Evolutionary conservation across 2,113 vertebrate species (phyloP), one percentile per base, ranked within the genome.

Genomic region (Galbula dea): DNA sequence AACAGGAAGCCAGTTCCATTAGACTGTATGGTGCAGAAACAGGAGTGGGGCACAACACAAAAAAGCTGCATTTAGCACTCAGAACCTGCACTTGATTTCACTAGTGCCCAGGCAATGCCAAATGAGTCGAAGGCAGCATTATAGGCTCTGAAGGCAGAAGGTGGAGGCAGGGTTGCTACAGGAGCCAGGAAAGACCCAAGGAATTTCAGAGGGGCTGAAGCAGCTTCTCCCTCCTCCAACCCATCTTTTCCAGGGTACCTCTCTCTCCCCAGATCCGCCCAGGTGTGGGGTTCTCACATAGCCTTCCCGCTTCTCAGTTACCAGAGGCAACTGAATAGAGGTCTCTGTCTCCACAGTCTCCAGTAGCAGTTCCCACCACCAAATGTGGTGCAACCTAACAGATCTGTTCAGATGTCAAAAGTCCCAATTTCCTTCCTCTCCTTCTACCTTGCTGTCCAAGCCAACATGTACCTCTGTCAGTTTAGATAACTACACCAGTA

Each of bases 281-380:
- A 0, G 3, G 1, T 26, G 8, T 26, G 21, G 22, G 15, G 17
- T 15, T 76, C 24, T 63, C 39, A 51, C 2, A 0, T 0, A 80
- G 29, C 12, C 41, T 48, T 21, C 39, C 12, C 27, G 54, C 9
- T 62, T 46, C 57, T 37, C n/a, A 30, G 41, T 12, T 74, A n/a
- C 72, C 67, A 68, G 20, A 79, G 7, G 21, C 27, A 39, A 58
- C 13, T 21, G 20, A 24, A 62, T 21, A 6, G 49, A 63, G 7
- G 32, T 73, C 37, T 67, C 27, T 10, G 41, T 23, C 15, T 51
- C 68, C 34, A 4, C 3, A 16, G 30, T 16, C 34, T 29, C 41
- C n/a, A 46, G 29, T 43, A 84, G 51, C 34, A 86, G 52, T 39
- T 59, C 14, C 26, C 63, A 68, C 39, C 39, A 59, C 26, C 18